phyloP scores from a whole-genome alignment of 2,113 vertebrate species.

The Eudyptes chrysolophus region DNA sequence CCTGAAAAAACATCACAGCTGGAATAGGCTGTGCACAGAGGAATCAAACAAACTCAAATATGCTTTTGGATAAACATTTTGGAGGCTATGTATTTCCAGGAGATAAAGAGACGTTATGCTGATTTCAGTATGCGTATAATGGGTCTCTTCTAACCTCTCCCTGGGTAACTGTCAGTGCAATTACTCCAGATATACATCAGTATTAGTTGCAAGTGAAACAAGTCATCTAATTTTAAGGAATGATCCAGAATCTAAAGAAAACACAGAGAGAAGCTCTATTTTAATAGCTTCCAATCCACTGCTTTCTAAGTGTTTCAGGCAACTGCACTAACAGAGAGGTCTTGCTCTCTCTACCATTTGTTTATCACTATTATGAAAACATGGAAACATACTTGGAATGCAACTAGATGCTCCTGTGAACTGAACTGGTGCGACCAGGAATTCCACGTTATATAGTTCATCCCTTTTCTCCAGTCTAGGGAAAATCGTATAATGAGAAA shows the following conservation, averaged over 20 bases:
- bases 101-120: not conserved
- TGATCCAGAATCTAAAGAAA: not conserved
- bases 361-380: not conserved
- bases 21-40: not conserved
- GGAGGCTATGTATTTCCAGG: not conserved
- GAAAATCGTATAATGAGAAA: not conserved
- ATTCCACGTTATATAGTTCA: not conserved
- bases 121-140: not conserved
- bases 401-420: not conserved
- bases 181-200: not conserved
- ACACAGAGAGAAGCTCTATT: not conserved
- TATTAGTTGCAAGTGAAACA: not conserved
- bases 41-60: not conserved
- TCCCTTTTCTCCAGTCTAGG: not conserved
- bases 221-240: not conserved
- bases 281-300: not conserved
- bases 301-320: not conserved
- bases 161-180: not conserved
- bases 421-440: not conserved
- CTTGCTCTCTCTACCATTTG: not conserved
- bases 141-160: not conserved
- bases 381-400: not conserved
- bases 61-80: not conserved
- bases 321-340: not conserved
- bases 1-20: not conserved